Percentiles rank a stretch among this genome's conserved stretches.
Conservation (phyloP, 2,797 vertebrate species). For the Jordanella pulchra region DNA sequence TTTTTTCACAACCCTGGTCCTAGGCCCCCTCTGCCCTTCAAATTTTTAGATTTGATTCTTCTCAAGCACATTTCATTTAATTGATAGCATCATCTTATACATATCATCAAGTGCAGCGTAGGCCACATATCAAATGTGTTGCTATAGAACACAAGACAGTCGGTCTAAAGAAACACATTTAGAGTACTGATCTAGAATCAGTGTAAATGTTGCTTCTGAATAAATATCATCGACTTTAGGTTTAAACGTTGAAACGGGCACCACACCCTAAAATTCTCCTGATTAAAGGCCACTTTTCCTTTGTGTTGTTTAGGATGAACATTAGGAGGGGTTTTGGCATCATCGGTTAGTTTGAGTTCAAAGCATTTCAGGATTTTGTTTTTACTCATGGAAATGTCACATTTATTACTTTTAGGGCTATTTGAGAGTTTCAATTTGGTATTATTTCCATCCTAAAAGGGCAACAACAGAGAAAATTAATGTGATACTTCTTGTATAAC, state of each 20-base stretch:
- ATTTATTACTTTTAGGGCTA: background rate
- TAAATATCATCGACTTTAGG: background rate
- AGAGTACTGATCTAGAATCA: background rate
- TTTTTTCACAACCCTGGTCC: background rate
- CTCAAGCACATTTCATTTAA: background rate
- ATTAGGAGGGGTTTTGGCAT: background rate
- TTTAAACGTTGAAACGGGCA: background rate
- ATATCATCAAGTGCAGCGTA: background rate
- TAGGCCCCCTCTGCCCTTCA: background rate
- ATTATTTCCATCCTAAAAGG: background rate
- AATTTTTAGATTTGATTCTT: background rate
- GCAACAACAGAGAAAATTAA: conserved; percentile 13
- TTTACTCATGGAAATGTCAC: conserved; percentile 2
- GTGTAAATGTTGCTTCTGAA: background rate
- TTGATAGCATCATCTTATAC: background rate
- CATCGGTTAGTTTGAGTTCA: background rate
- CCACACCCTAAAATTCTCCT: background rate
- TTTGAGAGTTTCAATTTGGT: background rate
- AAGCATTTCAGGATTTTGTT: background rate
- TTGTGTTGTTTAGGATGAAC: background rate
- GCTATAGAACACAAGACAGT: background rate
- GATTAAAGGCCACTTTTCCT: background rate
- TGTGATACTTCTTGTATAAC: conserved; percentile 10
- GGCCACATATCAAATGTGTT: background rate
- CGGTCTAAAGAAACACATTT: background rate